Evolutionary conservation across 2,888 invertebrate species (phyloP).

Genomic region (Crematogaster levior): DNA sequence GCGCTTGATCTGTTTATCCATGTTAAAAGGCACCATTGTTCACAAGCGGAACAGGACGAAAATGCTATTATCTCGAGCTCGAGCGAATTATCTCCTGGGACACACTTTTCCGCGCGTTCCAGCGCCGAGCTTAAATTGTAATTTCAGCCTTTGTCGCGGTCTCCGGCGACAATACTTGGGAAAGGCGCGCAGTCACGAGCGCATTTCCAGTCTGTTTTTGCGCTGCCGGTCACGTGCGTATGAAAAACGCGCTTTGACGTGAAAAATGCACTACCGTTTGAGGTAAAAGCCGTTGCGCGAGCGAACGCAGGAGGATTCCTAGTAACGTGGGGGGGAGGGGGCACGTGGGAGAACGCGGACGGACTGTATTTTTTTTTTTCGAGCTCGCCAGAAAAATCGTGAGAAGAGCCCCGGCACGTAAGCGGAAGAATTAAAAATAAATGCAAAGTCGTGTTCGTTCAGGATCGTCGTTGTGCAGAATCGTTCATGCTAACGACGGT

Average conservation of each 20-base stretch:
- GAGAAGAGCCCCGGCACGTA: slow-evolving; percentile 9
- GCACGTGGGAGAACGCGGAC: background rate
- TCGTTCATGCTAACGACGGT: background rate
- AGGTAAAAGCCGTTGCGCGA: slow-evolving; percentile 27
- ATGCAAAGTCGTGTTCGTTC: background rate
- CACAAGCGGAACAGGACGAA: slow-evolving; percentile 19
- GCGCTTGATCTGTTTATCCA: slow-evolving; percentile 28
- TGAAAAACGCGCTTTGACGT: slow-evolving; percentile 55
- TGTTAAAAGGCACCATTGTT: slow-evolving; percentile 17
- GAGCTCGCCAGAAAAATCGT: slow-evolving; percentile 22
- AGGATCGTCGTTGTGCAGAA: background rate
- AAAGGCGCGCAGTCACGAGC: slow-evolving; percentile 24
- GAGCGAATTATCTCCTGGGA: slow-evolving; percentile 44
- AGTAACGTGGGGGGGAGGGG: background rate
- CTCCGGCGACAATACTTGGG: slow-evolving; percentile 40
- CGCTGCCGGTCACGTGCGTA: slow-evolving; percentile 46
- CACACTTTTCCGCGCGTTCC: slow-evolving; percentile 45
- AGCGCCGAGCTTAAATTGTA: slow-evolving; percentile 46
- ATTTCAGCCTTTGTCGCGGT: slow-evolving; percentile 56
- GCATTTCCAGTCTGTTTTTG: slow-evolving; percentile 47
- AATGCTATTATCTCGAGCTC: slow-evolving; percentile 40
- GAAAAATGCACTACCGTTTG: slow-evolving; percentile 52
- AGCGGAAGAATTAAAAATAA: background rate
- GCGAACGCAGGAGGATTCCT: background rate
- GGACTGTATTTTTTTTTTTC: slow-evolving; percentile 33